phyloP scores from a whole-genome alignment of 2,888 invertebrate genomes.

The Drosophila borborema region DNA sequence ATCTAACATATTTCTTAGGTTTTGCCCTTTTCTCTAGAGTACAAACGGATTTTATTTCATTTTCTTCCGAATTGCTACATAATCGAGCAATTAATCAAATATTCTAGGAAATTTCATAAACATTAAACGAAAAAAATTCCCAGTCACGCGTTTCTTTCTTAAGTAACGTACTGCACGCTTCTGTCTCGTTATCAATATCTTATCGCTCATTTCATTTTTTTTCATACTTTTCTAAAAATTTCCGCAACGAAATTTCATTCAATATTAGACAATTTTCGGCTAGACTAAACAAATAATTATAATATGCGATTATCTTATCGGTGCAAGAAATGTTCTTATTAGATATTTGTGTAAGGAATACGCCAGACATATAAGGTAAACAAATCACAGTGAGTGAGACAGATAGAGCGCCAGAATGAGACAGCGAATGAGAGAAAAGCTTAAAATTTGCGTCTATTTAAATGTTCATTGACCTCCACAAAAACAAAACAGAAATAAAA shows the following conservation, averaged over 20 bases:
- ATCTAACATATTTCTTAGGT: not conserved
- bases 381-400: constrained; percentile 31
- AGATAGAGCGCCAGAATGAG: not conserved
- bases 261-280: constrained; percentile 16
- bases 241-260: constrained; percentile 49
- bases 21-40: not conserved
- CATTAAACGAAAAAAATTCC: not conserved
- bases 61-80: not conserved
- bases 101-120: constrained; percentile 1
- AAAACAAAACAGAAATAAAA: constrained; percentile 28
- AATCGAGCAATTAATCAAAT: not conserved
- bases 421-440: constrained; percentile 38
- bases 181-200: constrained; percentile 45
- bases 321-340: not conserved
- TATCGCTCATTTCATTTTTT: constrained; percentile 27
- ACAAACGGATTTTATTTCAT: not conserved
- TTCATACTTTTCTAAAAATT: constrained; percentile 25
- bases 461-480: constrained; percentile 73
- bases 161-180: constrained; percentile 22
- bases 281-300: constrained; percentile 7
- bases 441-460: constrained; percentile 64
- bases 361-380: constrained; percentile 41
- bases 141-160: constrained; percentile 2
- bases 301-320: constrained; percentile 40
- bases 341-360: constrained; percentile 39